phyloP scores from a whole-genome alignment of 2,113 vertebrate species.

The Pelecanus crispus region DNA sequence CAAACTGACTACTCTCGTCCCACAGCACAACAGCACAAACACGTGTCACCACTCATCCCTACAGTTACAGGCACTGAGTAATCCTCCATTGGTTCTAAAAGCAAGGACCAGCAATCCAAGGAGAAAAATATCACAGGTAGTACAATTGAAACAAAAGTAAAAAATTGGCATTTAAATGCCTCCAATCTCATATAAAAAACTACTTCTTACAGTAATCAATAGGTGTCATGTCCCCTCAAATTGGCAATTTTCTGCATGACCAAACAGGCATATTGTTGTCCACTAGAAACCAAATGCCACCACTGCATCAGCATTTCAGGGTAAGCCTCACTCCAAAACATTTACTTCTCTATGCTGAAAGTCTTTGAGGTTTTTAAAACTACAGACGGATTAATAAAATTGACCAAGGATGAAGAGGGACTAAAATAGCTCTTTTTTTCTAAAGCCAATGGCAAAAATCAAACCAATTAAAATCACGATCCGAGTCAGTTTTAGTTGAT shows the following conservation, averaged over 20 bases:
- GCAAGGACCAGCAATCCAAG: background rate
- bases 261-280: background rate
- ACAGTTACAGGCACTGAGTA: rapidly evolving
- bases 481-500: background rate
- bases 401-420: background rate
- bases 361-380: background rate
- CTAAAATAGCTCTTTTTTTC: background rate
- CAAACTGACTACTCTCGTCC: background rate
- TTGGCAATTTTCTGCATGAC: background rate
- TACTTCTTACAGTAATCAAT: background rate
- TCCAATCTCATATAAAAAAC: background rate
- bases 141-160: background rate
- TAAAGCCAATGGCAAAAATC: slow-evolving; percentile 1
- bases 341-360: background rate
- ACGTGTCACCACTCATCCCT: background rate
- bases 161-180: background rate
- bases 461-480: slow-evolving; percentile 45
- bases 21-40: background rate
- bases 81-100: background rate
- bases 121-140: background rate
- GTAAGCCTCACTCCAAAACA: background rate
- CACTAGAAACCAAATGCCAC: background rate
- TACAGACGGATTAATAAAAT: background rate
- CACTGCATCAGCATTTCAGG: background rate
- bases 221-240: background rate